Base-by-base conservation (phyloP, 2,113 vertebrate genomes). In the Tinamus guttatus region DNA sequence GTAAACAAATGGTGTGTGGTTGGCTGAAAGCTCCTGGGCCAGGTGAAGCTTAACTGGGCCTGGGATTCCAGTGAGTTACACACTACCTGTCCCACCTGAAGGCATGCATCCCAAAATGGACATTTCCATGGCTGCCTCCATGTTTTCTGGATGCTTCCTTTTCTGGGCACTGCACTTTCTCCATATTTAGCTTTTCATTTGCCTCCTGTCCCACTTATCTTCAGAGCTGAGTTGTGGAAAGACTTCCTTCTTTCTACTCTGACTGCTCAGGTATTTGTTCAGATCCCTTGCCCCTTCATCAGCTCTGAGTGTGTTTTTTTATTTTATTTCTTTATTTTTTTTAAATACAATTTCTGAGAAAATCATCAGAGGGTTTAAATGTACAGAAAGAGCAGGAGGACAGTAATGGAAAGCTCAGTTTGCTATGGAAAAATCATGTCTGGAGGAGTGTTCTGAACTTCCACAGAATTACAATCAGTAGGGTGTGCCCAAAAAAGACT, bases 191-290 rank as follows among this genome's bases (percentile, higher is more conserved):
- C 73, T 22, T 76, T 93, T 85, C 62, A 24, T 13, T 90, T 0
- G 1, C 83, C 58, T 92, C 49, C 90, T 79, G 36, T 81, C 47
- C 56, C 34, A 1, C 59, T 84, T 90, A 21, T 84, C 73, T 86
- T 87, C n/a, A 30, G 80, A 84, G 74, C 0, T 77, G 88, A 76
- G 80, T 58, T 58, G 65, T 81, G 60, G 64, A 62, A 90, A 81
- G 47, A 32, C 73, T 86, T 92, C 81, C 64, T 90, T 95, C 84
- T 56, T 90, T 95, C 84, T 94, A 83, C 45, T 90, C 54, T 67
- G 30, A 32, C 56, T 91, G 45, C n/a, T 0, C 41, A 73, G 38
- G 32, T 68, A 11, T n/a, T 87, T 40, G 47, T 81, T 81, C 76
- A 20, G 30, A 63, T 78, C 69, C n/a, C 5, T 2, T 60, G 70